A percentile compares a stretch with the other conserved stretches of the same genome.
Evolutionary conservation across 1,140 invertebrate species (phyloP).

Genomic region (Chironomus tepperi): DNA sequence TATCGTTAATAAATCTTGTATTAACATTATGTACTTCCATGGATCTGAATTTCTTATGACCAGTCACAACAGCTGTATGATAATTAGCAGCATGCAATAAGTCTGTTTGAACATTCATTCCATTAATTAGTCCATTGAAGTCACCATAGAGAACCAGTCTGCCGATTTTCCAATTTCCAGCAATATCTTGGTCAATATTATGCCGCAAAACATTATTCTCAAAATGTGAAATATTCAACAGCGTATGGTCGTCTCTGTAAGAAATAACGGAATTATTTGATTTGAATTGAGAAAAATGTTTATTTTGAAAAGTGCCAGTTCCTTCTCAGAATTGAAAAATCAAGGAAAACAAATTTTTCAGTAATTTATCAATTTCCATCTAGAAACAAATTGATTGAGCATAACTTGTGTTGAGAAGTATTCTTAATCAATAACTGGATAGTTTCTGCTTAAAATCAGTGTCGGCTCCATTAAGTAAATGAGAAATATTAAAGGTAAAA

Average conservation of each 20-base stretch:
- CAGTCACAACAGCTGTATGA: background rate
- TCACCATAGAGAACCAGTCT: background rate
- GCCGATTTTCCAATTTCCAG: background rate
- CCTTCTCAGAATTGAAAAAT: background rate
- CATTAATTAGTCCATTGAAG: background rate
- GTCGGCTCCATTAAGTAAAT: background rate
- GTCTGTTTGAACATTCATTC: background rate
- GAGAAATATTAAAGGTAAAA: background rate
- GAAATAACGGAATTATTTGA: background rate
- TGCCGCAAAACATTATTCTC: background rate
- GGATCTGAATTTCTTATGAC: background rate
- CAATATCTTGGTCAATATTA: background rate
- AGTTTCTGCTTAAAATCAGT: too few species aligned
- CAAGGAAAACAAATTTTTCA: background rate
- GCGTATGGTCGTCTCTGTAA: background rate
- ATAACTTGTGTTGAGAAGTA: too few species aligned
- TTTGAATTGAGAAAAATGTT: background rate
- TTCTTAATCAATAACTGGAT: too few species aligned
- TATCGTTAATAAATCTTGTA: background rate
- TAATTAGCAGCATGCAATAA: background rate
- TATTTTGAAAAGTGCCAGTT: background rate
- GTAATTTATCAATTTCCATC: background rate
- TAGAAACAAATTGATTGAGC: too few species aligned
- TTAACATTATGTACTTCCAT: background rate
- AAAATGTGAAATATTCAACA: background rate